Evolutionary conservation across 2,113 vertebrate species (phyloP).

Genomic region (Planiliza haematocheilus): DNA sequence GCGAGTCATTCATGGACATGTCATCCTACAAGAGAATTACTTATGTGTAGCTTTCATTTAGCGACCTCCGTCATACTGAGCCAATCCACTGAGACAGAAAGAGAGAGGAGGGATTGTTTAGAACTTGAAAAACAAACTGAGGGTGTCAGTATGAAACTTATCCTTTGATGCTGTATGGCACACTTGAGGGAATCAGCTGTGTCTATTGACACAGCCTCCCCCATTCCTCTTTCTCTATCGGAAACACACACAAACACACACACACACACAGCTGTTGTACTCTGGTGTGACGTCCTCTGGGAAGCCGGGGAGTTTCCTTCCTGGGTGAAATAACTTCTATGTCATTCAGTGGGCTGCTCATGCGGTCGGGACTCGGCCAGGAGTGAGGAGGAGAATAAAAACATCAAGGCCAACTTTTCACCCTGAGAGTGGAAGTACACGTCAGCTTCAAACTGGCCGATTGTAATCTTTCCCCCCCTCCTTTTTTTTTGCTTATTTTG

Average conservation of each 20-base stretch:
- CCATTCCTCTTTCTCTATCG: conserved; percentile 13
- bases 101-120: conserved; percentile 35
- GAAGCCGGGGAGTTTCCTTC: conserved; percentile 75
- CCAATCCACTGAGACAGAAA: conserved; percentile 3
- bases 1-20: conserved; percentile 47
- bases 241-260: conserved; percentile 22
- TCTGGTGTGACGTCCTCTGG: conserved; percentile 59
- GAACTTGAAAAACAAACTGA: conserved; percentile 28
- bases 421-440: conserved; percentile 13
- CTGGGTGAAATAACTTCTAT: conserved; percentile 59
- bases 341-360: conserved; percentile 55
- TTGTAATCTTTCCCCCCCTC: neutral
- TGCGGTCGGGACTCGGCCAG: conserved; percentile 13
- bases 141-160: conserved; percentile 43
- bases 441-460: neutral
- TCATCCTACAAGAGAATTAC: conserved; percentile 34
- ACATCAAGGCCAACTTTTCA: conserved; percentile 45
- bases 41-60: conserved; percentile 39
- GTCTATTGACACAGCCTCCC: conserved; percentile 50
- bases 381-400: conserved; percentile 57
- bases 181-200: conserved; percentile 34
- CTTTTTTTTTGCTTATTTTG: neutral
- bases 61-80: conserved; percentile 4
- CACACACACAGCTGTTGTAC: conserved; percentile 54
- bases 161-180: conserved; percentile 39